phyloP scores from a whole-genome alignment of 2,113 vertebrate species.

The Rattus norvegicus region DNA sequence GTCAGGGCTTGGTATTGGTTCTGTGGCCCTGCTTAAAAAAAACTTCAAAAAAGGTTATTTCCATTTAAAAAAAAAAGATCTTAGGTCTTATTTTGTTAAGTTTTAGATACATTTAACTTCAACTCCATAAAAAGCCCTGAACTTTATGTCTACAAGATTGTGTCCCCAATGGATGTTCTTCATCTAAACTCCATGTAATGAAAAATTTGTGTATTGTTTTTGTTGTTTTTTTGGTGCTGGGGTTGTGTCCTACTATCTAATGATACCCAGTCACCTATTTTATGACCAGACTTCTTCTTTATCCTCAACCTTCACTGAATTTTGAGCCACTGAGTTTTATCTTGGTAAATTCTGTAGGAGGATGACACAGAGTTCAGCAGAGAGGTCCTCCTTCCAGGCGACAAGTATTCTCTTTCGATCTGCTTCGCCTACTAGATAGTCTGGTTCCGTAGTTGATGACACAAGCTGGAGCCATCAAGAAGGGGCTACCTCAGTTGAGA shows the following conservation, averaged over 20 bases:
- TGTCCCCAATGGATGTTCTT: background rate
- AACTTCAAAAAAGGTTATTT: background rate
- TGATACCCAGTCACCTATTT: background rate
- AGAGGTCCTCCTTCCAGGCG: background rate
- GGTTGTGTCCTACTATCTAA: background rate
- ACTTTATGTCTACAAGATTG: background rate
- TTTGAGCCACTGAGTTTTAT: background rate
- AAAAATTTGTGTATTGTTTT: background rate
- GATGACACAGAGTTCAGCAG: background rate
- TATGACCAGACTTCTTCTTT: background rate
- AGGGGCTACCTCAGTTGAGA: background rate
- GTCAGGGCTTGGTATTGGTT: background rate
- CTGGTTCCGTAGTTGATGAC: background rate
- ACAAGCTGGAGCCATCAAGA: background rate
- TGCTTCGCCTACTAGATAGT: background rate
- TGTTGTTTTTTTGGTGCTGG: background rate
- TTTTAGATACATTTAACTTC: slow-evolving; percentile 21
- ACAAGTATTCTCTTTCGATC: background rate
- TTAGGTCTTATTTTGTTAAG: background rate
- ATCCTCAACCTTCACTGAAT: background rate
- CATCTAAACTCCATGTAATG: background rate
- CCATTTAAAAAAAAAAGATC: background rate
- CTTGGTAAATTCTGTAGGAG: background rate
- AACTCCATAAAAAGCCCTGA: background rate
- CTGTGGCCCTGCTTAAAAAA: background rate